Conservation (phyloP, 2,888 invertebrate species). For the Philhelius pedissequus region DNA sequence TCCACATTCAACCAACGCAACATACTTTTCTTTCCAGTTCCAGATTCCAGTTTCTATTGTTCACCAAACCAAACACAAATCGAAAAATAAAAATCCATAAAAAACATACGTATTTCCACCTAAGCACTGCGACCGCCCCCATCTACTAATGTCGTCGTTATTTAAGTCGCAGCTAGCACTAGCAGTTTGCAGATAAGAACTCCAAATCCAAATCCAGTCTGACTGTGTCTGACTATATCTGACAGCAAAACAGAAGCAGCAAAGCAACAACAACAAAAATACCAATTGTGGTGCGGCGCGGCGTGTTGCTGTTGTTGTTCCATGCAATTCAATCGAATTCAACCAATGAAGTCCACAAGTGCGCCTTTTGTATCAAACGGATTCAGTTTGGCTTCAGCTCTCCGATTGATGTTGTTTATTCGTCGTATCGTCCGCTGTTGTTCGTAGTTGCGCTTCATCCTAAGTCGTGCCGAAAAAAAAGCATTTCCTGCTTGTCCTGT, state of each 20-base stretch:
- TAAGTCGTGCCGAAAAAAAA: slow-evolving; percentile 7
- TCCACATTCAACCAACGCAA: slow-evolving; percentile 23
- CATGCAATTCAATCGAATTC: slow-evolving; percentile 67
- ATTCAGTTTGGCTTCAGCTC: slow-evolving; percentile 64
- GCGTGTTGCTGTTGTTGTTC: slow-evolving; percentile 59
- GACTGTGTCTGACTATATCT: neutral
- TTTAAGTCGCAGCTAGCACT: slow-evolving; percentile 4
- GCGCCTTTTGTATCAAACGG: slow-evolving; percentile 60
- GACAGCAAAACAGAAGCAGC: neutral
- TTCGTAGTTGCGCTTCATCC: slow-evolving; percentile 43
- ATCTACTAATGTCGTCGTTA: neutral
- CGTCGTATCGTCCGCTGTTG: neutral
- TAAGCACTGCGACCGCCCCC: neutral
- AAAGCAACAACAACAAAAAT: slow-evolving; percentile 9
- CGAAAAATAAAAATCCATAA: neutral
- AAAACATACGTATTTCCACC: neutral
- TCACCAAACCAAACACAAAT: slow-evolving; percentile 19
- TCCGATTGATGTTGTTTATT: slow-evolving; percentile 60
- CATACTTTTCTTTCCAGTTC: too few relatives aligned
- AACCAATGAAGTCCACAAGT: slow-evolving; percentile 65
- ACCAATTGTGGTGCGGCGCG: slow-evolving; percentile 14
- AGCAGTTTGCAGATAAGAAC: slow-evolving; percentile 7
- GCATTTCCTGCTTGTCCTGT: neutral
- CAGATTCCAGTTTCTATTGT: slow-evolving; percentile 5
- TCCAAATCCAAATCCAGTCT: slow-evolving; percentile 13